Base-by-base conservation (phyloP, 2,113 vertebrate species). In the Nyctereutes procyonoides region DNA sequence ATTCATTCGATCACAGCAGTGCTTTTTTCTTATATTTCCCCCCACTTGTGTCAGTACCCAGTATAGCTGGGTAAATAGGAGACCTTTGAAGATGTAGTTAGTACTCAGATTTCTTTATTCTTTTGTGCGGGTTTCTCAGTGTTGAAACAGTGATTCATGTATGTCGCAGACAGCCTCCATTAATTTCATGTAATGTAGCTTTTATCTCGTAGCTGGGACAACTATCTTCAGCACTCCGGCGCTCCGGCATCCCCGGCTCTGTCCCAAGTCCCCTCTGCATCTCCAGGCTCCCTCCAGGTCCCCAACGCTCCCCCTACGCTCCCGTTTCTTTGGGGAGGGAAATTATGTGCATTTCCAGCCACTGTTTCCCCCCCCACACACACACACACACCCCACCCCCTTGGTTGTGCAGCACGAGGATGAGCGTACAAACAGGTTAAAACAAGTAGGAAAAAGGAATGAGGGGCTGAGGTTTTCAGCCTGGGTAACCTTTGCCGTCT, bases 171-270 rank as follows among this genome's bases (percentile, higher is more conserved):
- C 99, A 99, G 99, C 99, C 99, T 99, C 99, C 99, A 99, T 99
- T 99, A 99, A 99, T 99, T 99, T 99, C 99, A 99, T 99, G 99
- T 99, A 99, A 99, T 99, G 99, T 99, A 99, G 99, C 99, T 99
- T 99, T 99, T 99, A 99, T 99, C 99, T 99, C 98, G 98, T 99
- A 99, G 98, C 99, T 99, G 99, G 98, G 99, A 99, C 98, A 98
- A 99, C 99, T 99, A 99, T 99, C 99, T 98, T 98, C 98, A 99
- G 98, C 93, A 73, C 99, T 97, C 98, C 98, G 98, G 98, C 96
- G 98, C 98, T 98, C 97, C 56, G 97, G 98, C 98, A 96, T 98
- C 95, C 97, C 95, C 15, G 8, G 80, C 97, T 98, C 97, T 96
- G 96, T 98, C 96, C 91, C 63, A 84, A 3, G 53, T 55, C 96